Base-by-base conservation (phyloP, 2,888 invertebrate species). In the Malthinus seriepunctatus region DNA sequence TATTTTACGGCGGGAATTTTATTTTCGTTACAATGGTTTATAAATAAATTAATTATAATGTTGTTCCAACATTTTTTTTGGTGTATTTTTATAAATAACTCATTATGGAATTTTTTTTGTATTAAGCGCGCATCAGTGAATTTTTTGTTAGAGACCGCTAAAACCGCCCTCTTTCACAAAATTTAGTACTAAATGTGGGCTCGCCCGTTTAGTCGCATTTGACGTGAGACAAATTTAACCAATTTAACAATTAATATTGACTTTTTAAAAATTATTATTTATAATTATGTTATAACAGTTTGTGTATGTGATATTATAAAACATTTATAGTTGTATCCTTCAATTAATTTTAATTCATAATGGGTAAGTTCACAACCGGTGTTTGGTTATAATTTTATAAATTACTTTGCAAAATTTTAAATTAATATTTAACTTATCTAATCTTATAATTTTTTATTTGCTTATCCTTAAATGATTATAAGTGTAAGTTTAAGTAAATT, bases 191-290 rank as follows among this genome's bases (percentile, higher is more conserved):
- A 67, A 62, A 63, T 70, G 70, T 70, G 72, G 75, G 71, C 73
- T 75, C 73, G 74, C 73, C 75, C 75, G 74, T 73, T 70, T 71
- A 72, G 68, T 69, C 67, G 69, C 60, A 60, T 69, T 73, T 70
- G 70, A 70, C 67, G 69, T 70, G 63, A 66, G 67, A 64, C 65
- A 68, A 68, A 69, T 69, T 71, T 69, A 67, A 66, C 64, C 67
- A 70, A 67, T 70, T 70, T 67, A 66, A 62, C 55, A 53, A 61
- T 62, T 67, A 65, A 58, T 57, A 63, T 62, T 60, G 55, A 59
- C 62, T 60, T 65, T 64, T 61, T 53, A 45, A 60, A 60, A 60
- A 67, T 66, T 63, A 65, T 65, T 68, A 50, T 60, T 64, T 60
- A 51, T 59, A 56, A 62, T 64, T 65, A 62, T 64, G 63, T 62